These are phyloP conservation scores for Aphaenogaster floridana DNA, from an alignment of 1,140 invertebrate species.

Conservation along the genomic window DNA sequence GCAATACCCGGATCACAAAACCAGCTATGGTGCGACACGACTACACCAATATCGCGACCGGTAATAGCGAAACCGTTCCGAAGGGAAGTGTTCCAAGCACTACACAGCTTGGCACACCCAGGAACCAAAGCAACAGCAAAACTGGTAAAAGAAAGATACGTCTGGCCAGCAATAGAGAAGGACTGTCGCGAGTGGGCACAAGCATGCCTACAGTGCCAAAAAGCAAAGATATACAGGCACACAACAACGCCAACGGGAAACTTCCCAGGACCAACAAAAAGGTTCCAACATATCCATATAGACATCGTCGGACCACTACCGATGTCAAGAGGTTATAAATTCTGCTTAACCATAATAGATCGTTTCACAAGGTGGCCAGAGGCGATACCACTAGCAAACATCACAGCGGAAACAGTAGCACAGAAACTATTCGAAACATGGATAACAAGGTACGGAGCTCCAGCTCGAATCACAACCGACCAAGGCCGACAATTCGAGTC, in stretches of 20 bases:
- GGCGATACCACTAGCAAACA: background rate
- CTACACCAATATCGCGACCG: no score
- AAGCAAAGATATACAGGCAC: background rate
- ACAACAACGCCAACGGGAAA: background rate
- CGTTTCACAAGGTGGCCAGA: background rate
- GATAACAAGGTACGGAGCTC: background rate
- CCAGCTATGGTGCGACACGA: no score
- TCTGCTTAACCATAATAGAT: background rate
- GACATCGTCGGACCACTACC: background rate
- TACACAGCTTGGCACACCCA: no score
- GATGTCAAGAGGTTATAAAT: background rate
- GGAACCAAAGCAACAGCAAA: no score
- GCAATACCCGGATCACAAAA: no score
- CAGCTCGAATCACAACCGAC: background rate
- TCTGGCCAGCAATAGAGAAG: no score
- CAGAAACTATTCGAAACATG: background rate
- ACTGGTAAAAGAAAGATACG: no score
- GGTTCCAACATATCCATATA: background rate
- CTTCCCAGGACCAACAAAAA: background rate
- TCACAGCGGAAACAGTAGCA: background rate
- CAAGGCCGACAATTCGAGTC: slow-evolving; percentile 18
- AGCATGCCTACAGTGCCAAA: background rate
- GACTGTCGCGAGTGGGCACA: background rate
- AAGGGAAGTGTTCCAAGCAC: no score
- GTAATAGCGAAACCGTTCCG: no score